Conservation (phyloP, 64 coral and sea anemone species). For the Pachyseris speciosa region DNA sequence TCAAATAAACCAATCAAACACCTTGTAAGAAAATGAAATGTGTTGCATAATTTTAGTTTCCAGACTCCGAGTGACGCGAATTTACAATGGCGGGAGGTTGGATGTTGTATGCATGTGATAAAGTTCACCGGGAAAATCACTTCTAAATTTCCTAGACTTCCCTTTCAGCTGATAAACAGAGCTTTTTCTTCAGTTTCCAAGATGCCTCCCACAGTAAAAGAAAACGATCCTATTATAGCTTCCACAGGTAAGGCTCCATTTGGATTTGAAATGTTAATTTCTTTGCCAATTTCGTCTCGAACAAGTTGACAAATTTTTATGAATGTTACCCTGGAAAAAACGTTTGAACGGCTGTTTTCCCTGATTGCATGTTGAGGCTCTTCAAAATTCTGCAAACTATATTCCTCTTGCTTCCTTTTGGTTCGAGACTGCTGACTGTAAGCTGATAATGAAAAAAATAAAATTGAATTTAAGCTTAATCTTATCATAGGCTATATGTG, state of each 20-base stretch:
- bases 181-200: neutral
- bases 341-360: no score
- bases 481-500: no score
- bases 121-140: neutral
- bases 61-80: neutral
- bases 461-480: no score
- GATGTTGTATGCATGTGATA: conserved; percentile 1
- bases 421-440: no score
- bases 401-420: no score
- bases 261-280: neutral
- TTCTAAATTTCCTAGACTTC: neutral
- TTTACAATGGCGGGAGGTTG: neutral
- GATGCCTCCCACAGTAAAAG: conserved; percentile 47
- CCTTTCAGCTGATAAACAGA: neutral
- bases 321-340: neutral
- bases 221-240: neutral
- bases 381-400: no score
- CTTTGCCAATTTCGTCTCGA: neutral
- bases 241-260: neutral
- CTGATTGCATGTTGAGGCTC: no score
- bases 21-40: neutral
- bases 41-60: neutral
- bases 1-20: neutral
- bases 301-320: neutral
- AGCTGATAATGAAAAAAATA: no score